A percentile compares a stretch with the other conserved stretches of the same genome.
phyloP scores from a whole-genome alignment of 2,113 vertebrate genomes.

The Semnornis frantzii region DNA sequence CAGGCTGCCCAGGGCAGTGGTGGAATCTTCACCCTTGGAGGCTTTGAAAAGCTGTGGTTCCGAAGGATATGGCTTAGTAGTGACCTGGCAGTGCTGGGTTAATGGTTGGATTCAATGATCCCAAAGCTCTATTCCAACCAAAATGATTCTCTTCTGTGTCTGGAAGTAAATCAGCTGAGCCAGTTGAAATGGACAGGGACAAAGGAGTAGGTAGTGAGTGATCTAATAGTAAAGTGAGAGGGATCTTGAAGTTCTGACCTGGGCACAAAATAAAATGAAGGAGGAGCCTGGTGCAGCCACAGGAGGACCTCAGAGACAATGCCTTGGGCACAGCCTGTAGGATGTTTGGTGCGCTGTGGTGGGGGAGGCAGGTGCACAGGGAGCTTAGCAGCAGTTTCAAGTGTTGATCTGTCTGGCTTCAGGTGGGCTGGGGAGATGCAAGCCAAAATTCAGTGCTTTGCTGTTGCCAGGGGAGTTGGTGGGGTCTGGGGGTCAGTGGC shows the following conservation, averaged over 20 bases:
- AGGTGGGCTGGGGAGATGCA: not conserved
- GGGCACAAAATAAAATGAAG: not conserved
- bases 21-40: not conserved
- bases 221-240: too few species aligned
- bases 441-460: not conserved
- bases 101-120: not conserved
- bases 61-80: not conserved
- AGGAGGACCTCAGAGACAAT: not conserved
- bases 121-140: not conserved
- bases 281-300: not conserved
- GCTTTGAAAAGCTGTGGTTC: not conserved
- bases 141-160: not conserved
- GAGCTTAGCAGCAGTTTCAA: rapidly evolving
- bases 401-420: not conserved
- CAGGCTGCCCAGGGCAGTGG: not conserved
- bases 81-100: not conserved
- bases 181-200: rapidly evolving
- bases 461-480: not conserved
- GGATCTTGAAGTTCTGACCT: not conserved
- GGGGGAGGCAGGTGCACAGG: too few species aligned
- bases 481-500: too few species aligned
- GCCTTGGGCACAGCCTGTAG: not conserved
- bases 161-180: not conserved
- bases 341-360: rapidly evolving
- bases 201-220: not conserved